Base-by-base conservation (phyloP, 2,113 vertebrate genomes). In the Heptranchias perlo region DNA sequence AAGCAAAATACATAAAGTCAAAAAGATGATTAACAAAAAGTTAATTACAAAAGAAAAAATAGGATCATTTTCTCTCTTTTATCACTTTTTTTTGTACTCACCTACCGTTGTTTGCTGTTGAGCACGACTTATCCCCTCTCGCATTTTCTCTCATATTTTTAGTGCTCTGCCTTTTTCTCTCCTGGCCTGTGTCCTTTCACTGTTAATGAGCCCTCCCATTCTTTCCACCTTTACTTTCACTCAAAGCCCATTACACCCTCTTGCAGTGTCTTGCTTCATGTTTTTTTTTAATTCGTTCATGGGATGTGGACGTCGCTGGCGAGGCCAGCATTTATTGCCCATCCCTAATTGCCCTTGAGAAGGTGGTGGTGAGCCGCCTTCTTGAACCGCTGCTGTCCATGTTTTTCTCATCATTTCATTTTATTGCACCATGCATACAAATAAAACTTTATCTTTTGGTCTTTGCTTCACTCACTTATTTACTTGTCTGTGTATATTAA, bases 361-460 rank as follows among this genome's bases (percentile, higher is more conserved):
- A n/a, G n/a, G n/a, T n/a, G n/a, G n/a, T n/a, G n/a, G n/a, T n/a
- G n/a, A n/a, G n/a, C n/a, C n/a, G n/a, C n/a, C n/a, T n/a, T n/a
- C n/a, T n/a, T n/a, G n/a, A n/a, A n/a, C n/a, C n/a, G n/a, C n/a
- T n/a, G n/a, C n/a, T n/a, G n/a, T n/a, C n/a, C n/a, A n/a, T n/a
- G n/a, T 84, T 47, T 78, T 11, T 78, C 39, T 49, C 82, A 44
- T 23, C 16, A 49, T 84, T 44, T 47, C 44, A 84, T 6, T 78
- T 78, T 14, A 78, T n/a, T 84, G 6, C 5, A 23, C 1, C 5
- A 21, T 47, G 49, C 39, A 44, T 6, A 87, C 11, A 8, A 87
- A 87, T 28, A 52, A 87, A 87, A 84, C 78, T 44, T 84, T 84
- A 47, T 28, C 84, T 87, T 87, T 89, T 89, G 86, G 86, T 86